Evolutionary conservation across 2,888 invertebrate genomes (phyloP).

Genomic region (Megastigmus dorsalis): DNA sequence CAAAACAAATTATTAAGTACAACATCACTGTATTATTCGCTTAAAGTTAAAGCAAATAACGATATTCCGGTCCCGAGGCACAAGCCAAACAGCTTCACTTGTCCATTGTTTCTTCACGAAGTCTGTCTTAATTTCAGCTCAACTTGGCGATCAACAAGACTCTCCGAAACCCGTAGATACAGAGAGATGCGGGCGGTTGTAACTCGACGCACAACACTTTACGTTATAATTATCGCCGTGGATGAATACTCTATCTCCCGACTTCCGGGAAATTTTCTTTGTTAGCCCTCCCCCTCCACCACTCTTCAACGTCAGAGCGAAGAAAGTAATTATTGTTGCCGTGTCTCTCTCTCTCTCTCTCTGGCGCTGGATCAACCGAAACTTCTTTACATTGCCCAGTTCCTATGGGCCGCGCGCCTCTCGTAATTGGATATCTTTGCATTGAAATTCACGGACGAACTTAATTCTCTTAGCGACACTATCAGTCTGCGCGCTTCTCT

Average conservation of each 20-base stretch:
- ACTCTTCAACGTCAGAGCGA: neutral
- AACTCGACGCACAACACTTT: slow-evolving; percentile 11
- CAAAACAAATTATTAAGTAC: too few relatives aligned
- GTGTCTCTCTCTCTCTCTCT: slow-evolving; percentile 19
- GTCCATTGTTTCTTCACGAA: too few relatives aligned
- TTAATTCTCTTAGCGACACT: slow-evolving; percentile 53
- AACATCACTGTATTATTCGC: too few relatives aligned
- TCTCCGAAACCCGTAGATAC: too few relatives aligned
- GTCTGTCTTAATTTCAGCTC: too few relatives aligned
- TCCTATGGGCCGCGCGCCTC: slow-evolving; percentile 5
- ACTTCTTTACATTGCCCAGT: slow-evolving; percentile 33
- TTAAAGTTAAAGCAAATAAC: too few relatives aligned
- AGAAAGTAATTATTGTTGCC: slow-evolving; percentile 52
- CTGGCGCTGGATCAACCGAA: slow-evolving; percentile 36
- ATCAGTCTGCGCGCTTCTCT: slow-evolving; percentile 27
- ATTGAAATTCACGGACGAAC: slow-evolving; percentile 56
- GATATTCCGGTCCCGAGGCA: too few relatives aligned
- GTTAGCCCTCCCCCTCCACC: neutral
- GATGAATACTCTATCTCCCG: neutral
- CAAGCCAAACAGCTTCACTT: too few relatives aligned
- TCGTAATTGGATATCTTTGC: slow-evolving; percentile 57
- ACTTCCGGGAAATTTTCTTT: slow-evolving; percentile 15
- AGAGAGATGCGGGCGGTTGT: too few relatives aligned
- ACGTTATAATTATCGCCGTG: slow-evolving; percentile 20
- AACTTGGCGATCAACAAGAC: too few relatives aligned